Percentiles rank a stretch among this genome's conserved stretches.
These are phyloP conservation scores for Endotricha flammealis DNA, from an alignment of 2,888 invertebrate species.

Conservation along the genomic window DNA sequence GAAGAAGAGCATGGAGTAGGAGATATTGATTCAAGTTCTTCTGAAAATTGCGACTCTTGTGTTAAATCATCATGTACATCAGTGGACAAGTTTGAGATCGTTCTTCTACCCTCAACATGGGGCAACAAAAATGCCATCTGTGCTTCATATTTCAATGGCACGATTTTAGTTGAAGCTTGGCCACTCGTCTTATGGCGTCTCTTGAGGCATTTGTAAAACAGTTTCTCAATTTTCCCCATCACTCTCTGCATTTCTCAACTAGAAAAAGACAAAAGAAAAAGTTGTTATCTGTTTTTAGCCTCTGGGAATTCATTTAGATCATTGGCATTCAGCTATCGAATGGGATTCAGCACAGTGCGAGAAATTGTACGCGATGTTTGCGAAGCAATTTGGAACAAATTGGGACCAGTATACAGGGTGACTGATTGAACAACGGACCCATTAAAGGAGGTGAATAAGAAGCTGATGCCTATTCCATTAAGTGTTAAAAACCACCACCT, in stretches of 20 bases:
- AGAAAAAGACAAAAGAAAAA: constrained; percentile 12
- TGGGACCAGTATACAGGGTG: too few relatives aligned
- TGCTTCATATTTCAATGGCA: constrained; percentile 3
- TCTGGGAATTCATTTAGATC: constrained; percentile 24
- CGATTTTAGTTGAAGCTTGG: constrained; percentile 14
- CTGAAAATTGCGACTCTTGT: constrained; percentile 18
- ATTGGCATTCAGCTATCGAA: constrained; percentile 25
- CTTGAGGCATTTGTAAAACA: constrained; percentile 18
- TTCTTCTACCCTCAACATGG: constrained; percentile 10
- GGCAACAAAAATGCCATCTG: constrained; percentile 17
- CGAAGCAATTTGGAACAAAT: constrained; percentile 17
- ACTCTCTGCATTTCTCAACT: constrained; percentile 17
- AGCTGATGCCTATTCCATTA: too few relatives aligned
- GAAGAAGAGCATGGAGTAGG: too few relatives aligned
- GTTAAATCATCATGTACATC: constrained; percentile 12
- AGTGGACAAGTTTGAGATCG: not conserved
- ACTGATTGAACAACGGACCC: too few relatives aligned
- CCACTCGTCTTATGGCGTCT: constrained; percentile 20
- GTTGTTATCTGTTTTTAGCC: constrained; percentile 24
- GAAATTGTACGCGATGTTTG: constrained; percentile 29
- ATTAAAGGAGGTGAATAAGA: too few relatives aligned
- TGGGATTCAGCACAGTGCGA: constrained; percentile 25
- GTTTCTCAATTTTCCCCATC: constrained; percentile 21
- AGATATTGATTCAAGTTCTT: too few relatives aligned
- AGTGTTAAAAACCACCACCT: too few relatives aligned